phyloP scores from a whole-genome alignment of 64 coral and sea anemone species.

The Catalaphyllia jardinei region DNA sequence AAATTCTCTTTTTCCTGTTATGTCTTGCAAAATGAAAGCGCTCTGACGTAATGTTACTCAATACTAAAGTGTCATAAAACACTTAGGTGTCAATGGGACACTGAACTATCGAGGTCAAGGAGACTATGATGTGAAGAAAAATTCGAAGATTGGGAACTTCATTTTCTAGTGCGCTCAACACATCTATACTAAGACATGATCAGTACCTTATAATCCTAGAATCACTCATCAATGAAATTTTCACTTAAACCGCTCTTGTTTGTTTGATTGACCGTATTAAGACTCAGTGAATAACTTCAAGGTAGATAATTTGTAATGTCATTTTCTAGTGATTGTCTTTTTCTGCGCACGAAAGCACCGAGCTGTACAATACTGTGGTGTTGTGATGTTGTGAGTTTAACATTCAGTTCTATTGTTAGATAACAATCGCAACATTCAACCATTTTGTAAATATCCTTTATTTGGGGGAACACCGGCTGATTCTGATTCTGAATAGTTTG shows the following conservation, averaged over 20 bases:
- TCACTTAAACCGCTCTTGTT: neutral
- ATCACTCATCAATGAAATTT: no score
- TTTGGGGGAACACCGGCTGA: no score
- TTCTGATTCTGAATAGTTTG: no score
- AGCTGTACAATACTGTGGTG: neutral
- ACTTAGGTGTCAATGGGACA: neutral
- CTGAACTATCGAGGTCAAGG: neutral
- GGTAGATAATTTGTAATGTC: neutral
- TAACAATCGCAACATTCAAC: neutral
- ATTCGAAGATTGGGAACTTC: neutral
- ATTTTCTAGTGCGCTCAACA: neutral
- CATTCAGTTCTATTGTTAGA: neutral
- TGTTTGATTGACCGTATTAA: neutral
- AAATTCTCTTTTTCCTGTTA: neutral
- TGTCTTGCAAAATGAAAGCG: slow-evolving; percentile 14
- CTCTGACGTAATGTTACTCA: slow-evolving; percentile 49
- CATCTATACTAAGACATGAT: neutral
- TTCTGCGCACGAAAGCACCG: neutral
- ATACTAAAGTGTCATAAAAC: neutral
- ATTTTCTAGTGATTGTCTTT: neutral
- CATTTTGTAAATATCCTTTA: neutral
- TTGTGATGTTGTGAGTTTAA: neutral
- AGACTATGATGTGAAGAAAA: neutral
- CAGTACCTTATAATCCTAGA: neutral
- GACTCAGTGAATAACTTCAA: slow-evolving; percentile 6